These are phyloP conservation scores for Orthosia cruda DNA, from an alignment of 2,888 invertebrate species.

Conservation along the genomic window DNA sequence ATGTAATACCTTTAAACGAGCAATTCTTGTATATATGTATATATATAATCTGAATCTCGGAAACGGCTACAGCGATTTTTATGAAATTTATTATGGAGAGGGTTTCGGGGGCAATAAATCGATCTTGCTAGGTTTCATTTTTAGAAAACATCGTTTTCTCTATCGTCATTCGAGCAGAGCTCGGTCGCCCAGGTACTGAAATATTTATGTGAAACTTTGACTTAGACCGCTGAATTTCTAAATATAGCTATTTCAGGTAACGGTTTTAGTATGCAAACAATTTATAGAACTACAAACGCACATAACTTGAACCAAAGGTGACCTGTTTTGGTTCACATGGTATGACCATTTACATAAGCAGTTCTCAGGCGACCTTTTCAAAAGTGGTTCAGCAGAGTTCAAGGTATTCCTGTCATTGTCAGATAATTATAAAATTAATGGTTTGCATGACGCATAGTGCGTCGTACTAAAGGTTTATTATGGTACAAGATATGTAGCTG, in stretches of 20 bases:
- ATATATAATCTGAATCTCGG: too few relatives aligned
- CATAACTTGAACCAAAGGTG: neutral
- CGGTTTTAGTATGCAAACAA: neutral
- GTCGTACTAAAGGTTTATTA: conserved; percentile 42
- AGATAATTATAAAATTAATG: conserved; percentile 56
- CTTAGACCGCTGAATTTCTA: too few relatives aligned
- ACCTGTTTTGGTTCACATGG: conserved; percentile 10
- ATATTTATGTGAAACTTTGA: too few relatives aligned
- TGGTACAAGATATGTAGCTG: conserved; percentile 1
- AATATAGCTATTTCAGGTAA: neutral
- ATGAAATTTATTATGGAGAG: too few relatives aligned
- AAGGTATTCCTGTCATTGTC: conserved; percentile 54
- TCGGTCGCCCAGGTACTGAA: too few relatives aligned
- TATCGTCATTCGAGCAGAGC: too few relatives aligned
- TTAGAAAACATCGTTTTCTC: too few relatives aligned
- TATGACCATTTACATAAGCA: conserved; percentile 10
- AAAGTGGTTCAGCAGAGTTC: conserved; percentile 51
- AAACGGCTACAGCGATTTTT: too few relatives aligned
- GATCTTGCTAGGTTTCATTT: too few relatives aligned
- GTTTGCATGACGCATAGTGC: conserved; percentile 40
- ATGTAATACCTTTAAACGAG: too few relatives aligned
- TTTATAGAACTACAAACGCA: neutral
- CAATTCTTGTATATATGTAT: too few relatives aligned
- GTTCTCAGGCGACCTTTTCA: conserved; percentile 41
- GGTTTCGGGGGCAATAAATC: too few relatives aligned